Evolutionary conservation across 35 echinoderm and acorn worm genomes (phyloP).

Genomic region (Nesometra sesokonis): DNA sequence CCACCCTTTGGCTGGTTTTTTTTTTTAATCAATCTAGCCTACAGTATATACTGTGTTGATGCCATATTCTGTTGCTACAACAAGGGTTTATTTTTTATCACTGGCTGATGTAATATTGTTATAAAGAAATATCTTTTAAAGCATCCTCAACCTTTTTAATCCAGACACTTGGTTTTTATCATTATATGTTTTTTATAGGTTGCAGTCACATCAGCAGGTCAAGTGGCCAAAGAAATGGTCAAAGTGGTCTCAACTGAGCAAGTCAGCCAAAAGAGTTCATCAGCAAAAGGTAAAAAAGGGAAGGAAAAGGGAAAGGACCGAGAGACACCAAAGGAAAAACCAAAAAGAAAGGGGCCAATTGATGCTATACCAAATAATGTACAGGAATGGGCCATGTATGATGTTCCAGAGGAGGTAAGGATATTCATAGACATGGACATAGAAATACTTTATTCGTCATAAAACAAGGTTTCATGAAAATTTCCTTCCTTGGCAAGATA

Average conservation of each 20-base stretch:
- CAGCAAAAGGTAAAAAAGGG: constrained; percentile 59
- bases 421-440: background rate
- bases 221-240: constrained; percentile 80
- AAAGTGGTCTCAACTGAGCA: constrained; percentile 68
- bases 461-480: too few relatives aligned
- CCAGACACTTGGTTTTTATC: too few relatives aligned
- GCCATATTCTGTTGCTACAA: too few relatives aligned
- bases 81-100: too few relatives aligned
- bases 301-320: constrained; percentile 46
- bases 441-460: too few relatives aligned
- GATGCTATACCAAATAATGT: constrained; percentile 58
- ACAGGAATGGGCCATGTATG: constrained; percentile 83
- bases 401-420: constrained; percentile 86
- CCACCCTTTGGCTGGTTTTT: too few relatives aligned
- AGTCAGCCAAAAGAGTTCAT: constrained; percentile 27
- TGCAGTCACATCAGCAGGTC: constrained; percentile 58
- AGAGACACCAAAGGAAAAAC: constrained; percentile 64
- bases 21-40: too few relatives aligned
- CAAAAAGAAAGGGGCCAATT: constrained; percentile 88
- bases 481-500: too few relatives aligned
- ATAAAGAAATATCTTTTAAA: too few relatives aligned
- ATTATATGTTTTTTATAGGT: constrained; percentile 51
- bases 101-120: too few relatives aligned
- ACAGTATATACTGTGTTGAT: too few relatives aligned
- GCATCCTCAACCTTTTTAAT: too few relatives aligned